These are phyloP conservation scores for Myioborus miniatus DNA, from an alignment of 2,797 vertebrate genomes.

Conservation along the genomic window DNA sequence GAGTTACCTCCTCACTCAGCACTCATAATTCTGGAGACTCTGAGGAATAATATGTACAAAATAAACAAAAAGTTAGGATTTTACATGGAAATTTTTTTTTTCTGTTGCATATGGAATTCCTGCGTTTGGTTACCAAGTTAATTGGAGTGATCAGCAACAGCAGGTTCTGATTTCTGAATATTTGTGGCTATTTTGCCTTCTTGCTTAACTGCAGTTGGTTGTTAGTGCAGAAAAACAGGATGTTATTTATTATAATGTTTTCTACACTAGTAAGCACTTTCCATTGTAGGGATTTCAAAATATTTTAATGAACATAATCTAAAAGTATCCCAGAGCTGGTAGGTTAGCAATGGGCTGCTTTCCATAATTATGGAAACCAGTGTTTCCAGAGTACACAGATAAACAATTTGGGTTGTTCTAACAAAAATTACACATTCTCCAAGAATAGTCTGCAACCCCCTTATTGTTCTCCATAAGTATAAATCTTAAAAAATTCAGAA, in stretches of 20 bases:
- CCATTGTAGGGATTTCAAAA: not conserved
- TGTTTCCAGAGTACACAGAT: fast-evolving
- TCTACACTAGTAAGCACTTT: not conserved
- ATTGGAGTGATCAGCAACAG: not conserved
- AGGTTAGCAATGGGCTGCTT: not conserved
- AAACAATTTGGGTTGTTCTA: not conserved
- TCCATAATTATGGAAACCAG: not conserved
- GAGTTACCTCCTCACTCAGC: not conserved
- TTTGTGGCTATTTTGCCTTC: not conserved
- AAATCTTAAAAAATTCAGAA: not conserved
- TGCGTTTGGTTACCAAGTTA: not conserved
- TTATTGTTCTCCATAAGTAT: not conserved
- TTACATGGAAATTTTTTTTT: not conserved
- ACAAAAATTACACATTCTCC: not conserved
- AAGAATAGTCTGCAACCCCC: not conserved
- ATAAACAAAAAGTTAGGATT: not conserved
- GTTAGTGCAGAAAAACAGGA: not conserved
- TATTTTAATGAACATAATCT: not conserved
- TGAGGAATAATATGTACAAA: not conserved
- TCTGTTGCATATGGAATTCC: not conserved
- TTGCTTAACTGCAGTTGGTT: not conserved
- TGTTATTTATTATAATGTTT: not conserved
- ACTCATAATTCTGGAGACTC: not conserved
- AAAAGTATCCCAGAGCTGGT: not conserved
- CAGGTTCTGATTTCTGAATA: not conserved